Evolutionary conservation across 2,888 invertebrate species (phyloP).

Genomic region (Oscheius sp.): DNA sequence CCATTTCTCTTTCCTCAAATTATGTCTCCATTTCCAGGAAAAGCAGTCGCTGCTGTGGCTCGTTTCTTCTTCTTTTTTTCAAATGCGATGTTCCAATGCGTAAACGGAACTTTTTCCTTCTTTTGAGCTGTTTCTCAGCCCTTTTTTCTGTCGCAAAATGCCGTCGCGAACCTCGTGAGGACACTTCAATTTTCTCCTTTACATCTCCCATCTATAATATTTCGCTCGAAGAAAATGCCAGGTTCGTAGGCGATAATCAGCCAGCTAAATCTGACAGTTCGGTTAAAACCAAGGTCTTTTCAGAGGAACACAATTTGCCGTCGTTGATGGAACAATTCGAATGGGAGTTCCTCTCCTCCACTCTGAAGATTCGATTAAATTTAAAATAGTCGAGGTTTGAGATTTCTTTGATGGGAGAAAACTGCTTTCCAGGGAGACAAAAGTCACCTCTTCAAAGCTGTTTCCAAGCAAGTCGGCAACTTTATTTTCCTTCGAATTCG

Average conservation of each 20-base stretch:
- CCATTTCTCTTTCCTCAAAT: not conserved
- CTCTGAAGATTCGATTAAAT: constrained; percentile 76
- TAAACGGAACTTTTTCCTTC: constrained; percentile 7
- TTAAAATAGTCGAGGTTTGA: constrained; percentile 79
- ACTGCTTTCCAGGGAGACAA: constrained; percentile 51
- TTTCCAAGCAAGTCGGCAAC: constrained; percentile 79
- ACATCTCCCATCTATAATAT: constrained; percentile 83
- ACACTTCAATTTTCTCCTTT: constrained; percentile 78
- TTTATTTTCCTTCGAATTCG: constrained; percentile 90
- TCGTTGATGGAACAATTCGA: constrained; percentile 76
- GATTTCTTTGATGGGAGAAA: constrained; percentile 11
- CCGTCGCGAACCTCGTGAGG: constrained; percentile 6
- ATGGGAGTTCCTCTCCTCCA: constrained; percentile 81
- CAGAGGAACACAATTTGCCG: constrained; percentile 44
- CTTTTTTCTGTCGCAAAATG: too few relatives aligned
- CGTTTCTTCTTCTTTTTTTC: not conserved
- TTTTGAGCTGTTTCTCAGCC: constrained; percentile 18
- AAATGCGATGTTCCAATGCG: constrained; percentile 10
- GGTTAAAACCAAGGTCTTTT: constrained; percentile 3
- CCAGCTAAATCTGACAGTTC: constrained; percentile 1
- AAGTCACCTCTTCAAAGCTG: constrained; percentile 54
- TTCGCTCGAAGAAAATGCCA: constrained; percentile 89
- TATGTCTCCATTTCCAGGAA: not conserved
- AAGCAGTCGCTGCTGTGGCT: too few relatives aligned
- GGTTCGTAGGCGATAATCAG: constrained; percentile 68